These are phyloP conservation scores for Pachydiplax longipennis DNA, from an alignment of 2,888 invertebrate genomes.

Conservation along the genomic window DNA sequence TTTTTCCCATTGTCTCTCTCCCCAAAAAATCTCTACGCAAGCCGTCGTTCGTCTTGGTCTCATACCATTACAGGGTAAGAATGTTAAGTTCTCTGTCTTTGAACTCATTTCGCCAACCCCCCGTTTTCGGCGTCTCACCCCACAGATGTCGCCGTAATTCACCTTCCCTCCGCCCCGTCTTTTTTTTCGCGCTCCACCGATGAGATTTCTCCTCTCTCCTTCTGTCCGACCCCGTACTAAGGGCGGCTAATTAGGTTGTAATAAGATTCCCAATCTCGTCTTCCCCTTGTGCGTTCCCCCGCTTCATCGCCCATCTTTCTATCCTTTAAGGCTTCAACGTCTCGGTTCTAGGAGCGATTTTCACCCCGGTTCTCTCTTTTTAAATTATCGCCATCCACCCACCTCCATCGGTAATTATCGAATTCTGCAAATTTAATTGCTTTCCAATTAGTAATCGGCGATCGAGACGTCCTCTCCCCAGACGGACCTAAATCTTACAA, in stretches of 20 bases:
- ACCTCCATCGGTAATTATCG: too few species aligned
- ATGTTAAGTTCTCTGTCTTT: neutral
- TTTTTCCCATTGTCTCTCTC: neutral
- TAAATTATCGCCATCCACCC: too few species aligned
- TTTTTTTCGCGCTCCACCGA: neutral
- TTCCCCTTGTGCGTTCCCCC: neutral
- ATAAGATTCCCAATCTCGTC: neutral
- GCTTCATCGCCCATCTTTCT: neutral
- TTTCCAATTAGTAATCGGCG: too few species aligned
- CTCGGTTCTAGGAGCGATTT: neutral
- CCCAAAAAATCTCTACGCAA: neutral
- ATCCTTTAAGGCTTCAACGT: neutral
- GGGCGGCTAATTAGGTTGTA: neutral
- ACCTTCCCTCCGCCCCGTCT: neutral
- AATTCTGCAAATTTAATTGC: too few species aligned
- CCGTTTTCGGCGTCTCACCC: neutral
- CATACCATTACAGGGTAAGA: neutral
- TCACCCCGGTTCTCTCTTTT: neutral
- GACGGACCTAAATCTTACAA: too few species aligned
- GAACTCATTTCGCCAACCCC: neutral
- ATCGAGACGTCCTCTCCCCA: too few species aligned
- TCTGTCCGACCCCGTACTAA: neutral
- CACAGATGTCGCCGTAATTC: neutral
- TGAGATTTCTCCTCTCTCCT: neutral
- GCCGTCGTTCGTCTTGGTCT: neutral